phyloP scores from a whole-genome alignment of 2,888 invertebrate genomes.

The Andrena flavipes region DNA sequence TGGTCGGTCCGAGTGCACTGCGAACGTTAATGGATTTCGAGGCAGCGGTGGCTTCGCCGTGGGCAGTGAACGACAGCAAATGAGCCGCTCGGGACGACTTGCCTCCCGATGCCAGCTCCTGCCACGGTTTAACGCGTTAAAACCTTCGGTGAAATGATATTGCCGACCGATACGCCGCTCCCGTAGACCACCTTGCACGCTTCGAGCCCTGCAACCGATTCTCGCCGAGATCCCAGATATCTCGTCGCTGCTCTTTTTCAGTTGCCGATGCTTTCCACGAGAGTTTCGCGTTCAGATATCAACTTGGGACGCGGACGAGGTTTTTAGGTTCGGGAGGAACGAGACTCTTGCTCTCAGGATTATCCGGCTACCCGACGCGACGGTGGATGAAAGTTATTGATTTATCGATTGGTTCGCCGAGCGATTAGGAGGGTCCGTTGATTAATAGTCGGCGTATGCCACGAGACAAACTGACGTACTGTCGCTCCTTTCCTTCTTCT shows the following conservation, averaged over 20 bases:
- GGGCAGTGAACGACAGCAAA: constrained; percentile 72
- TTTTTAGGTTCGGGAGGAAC: constrained; percentile 42
- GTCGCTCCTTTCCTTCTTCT: constrained; percentile 70
- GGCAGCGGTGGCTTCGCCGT: constrained; percentile 74
- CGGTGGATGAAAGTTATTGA: constrained; percentile 77
- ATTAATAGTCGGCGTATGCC: constrained; percentile 79
- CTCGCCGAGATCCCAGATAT: constrained; percentile 6
- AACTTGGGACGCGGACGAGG: constrained; percentile 7
- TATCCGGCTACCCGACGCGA: constrained; percentile 53
- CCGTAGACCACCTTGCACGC: constrained; percentile 65
- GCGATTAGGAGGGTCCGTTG: constrained; percentile 77
- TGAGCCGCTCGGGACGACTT: constrained; percentile 65
- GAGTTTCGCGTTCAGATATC: not conserved
- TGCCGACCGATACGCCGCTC: constrained; percentile 51
- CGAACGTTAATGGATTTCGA: constrained; percentile 82
- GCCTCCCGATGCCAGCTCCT: constrained; percentile 61
- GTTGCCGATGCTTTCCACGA: not conserved
- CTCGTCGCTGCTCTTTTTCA: not conserved
- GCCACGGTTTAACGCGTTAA: constrained; percentile 72
- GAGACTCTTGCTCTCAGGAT: constrained; percentile 32
- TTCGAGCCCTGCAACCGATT: constrained; percentile 32
- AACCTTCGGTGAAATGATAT: constrained; percentile 67
- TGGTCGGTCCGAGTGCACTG: constrained; percentile 76
- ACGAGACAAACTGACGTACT: constrained; percentile 72
- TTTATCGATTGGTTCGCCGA: constrained; percentile 78